A percentile compares a stretch with the other conserved stretches of the same genome.
phyloP scores from a whole-genome alignment of 2,797 vertebrate species.

The Limnodromus scolopaceus region DNA sequence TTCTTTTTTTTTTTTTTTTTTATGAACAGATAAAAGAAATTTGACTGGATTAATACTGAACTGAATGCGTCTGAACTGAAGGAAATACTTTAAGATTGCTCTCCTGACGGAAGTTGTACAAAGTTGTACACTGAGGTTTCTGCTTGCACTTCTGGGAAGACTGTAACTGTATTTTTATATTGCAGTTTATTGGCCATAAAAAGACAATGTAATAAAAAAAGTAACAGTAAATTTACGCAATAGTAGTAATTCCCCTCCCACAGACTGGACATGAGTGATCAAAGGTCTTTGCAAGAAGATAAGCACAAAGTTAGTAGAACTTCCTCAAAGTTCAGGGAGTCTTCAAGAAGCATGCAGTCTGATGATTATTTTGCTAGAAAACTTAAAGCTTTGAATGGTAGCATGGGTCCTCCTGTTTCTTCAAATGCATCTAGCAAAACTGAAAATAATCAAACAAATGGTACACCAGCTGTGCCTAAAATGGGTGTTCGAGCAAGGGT shows the following conservation, averaged over 20 bases:
- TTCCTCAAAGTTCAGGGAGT: conserved; percentile 84
- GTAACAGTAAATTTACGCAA: conserved; percentile 69
- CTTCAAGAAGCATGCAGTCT: conserved; percentile 90
- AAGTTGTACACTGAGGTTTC: conserved; percentile 25
- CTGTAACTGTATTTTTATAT: not conserved
- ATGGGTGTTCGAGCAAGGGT: conserved; percentile 96
- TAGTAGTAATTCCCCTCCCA: conserved; percentile 58
- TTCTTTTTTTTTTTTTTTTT: not conserved
- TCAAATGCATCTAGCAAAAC: conserved; percentile 81
- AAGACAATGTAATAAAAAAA: conserved; percentile 79
- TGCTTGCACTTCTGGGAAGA: conserved; percentile 2
- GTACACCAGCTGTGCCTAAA: conserved; percentile 93
- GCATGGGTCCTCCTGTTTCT: conserved; percentile 85
- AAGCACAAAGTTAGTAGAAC: conserved; percentile 84
- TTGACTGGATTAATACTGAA: not conserved
- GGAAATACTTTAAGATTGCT: not conserved
- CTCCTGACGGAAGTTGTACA: not conserved
- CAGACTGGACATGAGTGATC: conserved; percentile 87
- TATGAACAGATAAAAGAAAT: conserved; percentile 57
- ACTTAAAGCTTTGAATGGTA: conserved; percentile 90
- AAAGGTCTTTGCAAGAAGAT: conserved; percentile 84
- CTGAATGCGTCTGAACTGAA: conserved; percentile 9
- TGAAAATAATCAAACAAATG: conserved; percentile 86
- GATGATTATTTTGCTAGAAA: conserved; percentile 94
- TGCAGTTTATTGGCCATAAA: conserved; percentile 14